A percentile compares a stretch with the other conserved stretches of the same genome.
phyloP scores from a whole-genome alignment of 2,113 vertebrate genomes.

The Nematolebias whitei region DNA sequence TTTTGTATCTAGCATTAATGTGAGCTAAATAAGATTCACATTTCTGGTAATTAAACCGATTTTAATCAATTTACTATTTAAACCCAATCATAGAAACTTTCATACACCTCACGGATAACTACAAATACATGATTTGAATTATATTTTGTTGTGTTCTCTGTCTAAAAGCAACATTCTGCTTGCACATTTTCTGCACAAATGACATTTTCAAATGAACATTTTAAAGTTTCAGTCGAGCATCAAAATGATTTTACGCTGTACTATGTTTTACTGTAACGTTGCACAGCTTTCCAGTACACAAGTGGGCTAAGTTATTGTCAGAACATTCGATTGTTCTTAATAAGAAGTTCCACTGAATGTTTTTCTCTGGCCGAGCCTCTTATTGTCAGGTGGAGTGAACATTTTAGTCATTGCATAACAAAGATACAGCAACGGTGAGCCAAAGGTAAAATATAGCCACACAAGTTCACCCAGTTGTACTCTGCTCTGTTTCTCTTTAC shows the following conservation, averaged over 20 bases:
- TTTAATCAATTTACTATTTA: not conserved
- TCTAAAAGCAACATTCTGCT: not conserved
- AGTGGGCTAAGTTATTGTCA: not conserved
- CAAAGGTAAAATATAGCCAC: conserved; percentile 5
- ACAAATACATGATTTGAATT: not conserved
- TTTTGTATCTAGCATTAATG: too few relatives aligned
- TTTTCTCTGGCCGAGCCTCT: not conserved
- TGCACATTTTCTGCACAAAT: not conserved
- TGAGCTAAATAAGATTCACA: not conserved
- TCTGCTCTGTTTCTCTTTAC: conserved; percentile 33
- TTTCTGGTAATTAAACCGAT: not conserved
- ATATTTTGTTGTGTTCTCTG: not conserved
- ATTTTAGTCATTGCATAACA: not conserved
- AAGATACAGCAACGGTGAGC: not conserved
- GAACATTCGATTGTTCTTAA: not conserved
- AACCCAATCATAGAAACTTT: not conserved
- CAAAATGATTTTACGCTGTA: not conserved
- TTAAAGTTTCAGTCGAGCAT: not conserved
- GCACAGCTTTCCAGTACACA: not conserved
- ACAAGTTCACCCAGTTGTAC: conserved; percentile 4
- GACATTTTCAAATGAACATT: not conserved
- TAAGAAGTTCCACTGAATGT: not conserved
- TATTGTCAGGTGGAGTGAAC: not conserved
- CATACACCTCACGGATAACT: not conserved
- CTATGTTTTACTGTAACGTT: not conserved